Evolutionary conservation across 2,113 vertebrate species (phyloP).

Genomic region (Grammatotria lemairii): DNA sequence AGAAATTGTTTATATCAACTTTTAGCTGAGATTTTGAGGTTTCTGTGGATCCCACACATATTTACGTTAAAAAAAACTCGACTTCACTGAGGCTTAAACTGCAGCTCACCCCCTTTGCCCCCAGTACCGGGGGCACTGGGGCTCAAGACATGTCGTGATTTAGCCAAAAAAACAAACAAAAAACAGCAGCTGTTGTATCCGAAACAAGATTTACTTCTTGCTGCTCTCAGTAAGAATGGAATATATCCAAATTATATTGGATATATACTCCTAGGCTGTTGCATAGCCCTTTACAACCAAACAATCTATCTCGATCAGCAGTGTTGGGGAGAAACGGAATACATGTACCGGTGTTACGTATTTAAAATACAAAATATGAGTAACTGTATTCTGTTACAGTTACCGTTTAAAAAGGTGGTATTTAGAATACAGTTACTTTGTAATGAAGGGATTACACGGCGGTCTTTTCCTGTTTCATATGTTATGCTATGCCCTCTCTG

Average conservation of each 20-base stretch:
- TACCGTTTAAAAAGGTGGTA: fast-evolving
- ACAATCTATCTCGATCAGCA: slow-evolving; percentile 79
- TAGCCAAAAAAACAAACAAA: not conserved
- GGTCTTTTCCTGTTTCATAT: not conserved
- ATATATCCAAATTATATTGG: slow-evolving; percentile 90
- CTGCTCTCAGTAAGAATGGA: slow-evolving; percentile 96
- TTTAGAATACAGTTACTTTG: not conserved
- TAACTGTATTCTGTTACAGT: not conserved
- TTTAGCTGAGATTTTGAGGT: not conserved
- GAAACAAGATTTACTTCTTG: slow-evolving; percentile 95
- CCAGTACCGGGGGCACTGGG: not conserved
- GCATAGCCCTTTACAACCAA: slow-evolving; percentile 73
- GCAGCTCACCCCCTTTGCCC: not conserved
- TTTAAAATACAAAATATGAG: not conserved
- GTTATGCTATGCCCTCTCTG: fast-evolving
- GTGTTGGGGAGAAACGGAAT: not conserved
- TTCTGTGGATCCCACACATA: not conserved
- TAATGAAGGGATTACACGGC: fast-evolving
- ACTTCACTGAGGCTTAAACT: not conserved
- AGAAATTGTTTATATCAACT: not conserved
- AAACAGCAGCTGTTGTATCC: slow-evolving; percentile 75
- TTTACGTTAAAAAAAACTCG: fast-evolving
- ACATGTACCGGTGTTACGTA: fast-evolving
- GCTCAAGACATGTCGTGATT: not conserved
- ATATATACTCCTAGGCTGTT: slow-evolving; percentile 71